These are phyloP conservation scores for Phenganax stokvisi DNA, from an alignment of 92 coral and sea anemone species.

Conservation along the genomic window DNA sequence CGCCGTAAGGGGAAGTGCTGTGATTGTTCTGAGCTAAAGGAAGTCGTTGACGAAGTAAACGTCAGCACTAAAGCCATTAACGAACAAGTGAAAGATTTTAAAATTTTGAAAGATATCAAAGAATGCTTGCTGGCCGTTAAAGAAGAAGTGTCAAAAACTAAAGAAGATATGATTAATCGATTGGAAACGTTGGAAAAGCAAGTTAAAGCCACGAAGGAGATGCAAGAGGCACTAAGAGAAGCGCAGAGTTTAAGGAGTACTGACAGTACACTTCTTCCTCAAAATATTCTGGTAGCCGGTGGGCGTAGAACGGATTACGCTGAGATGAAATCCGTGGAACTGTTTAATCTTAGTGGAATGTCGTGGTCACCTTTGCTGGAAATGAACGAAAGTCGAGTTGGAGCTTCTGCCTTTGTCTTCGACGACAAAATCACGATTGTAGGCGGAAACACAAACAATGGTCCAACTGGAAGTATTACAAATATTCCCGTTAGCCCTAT, in stretches of 20 bases:
- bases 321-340: slow-evolving; percentile 17
- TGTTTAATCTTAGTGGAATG: not conserved
- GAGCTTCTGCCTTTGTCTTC: slow-evolving; percentile 3
- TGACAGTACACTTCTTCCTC: not conserved
- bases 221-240: slow-evolving; percentile 1
- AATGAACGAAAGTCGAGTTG: slow-evolving; percentile 1
- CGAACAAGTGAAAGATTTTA: slow-evolving; percentile 9
- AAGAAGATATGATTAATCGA: slow-evolving; percentile 4
- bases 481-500: not conserved
- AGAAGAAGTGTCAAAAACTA: slow-evolving; percentile 5
- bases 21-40: slow-evolving; percentile 22
- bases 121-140: slow-evolving; percentile 8
- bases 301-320: slow-evolving; percentile 11
- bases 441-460: slow-evolving; percentile 1
- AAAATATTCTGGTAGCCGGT: slow-evolving; percentile 19
- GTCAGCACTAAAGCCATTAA: not conserved
- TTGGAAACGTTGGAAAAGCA: slow-evolving; percentile 14
- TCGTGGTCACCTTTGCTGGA: slow-evolving; percentile 17
- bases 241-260: not conserved
- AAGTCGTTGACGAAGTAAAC: slow-evolving; percentile 10
- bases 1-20: slow-evolving; percentile 1
- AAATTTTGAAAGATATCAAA: slow-evolving; percentile 8
- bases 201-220: not conserved
- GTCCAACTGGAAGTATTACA: slow-evolving; percentile 7
- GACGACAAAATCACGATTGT: slow-evolving; percentile 9